These are phyloP conservation scores for Limnephilus rhombicus DNA, from an alignment of 2,888 invertebrate species.

Conservation along the genomic window DNA sequence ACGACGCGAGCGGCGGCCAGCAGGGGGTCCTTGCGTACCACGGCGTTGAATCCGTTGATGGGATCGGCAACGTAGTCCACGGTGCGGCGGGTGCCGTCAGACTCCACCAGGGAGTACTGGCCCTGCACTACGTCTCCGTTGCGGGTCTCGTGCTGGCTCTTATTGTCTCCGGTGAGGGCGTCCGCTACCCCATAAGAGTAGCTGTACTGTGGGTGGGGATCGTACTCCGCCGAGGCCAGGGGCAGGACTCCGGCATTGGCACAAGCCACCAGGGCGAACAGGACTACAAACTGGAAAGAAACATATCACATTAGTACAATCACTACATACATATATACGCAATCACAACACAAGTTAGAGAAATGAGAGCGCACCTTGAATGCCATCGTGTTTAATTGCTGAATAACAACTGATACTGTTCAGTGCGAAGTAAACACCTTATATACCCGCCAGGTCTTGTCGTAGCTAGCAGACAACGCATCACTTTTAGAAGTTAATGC, in stretches of 20 bases:
- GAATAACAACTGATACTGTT: slow-evolving; percentile 55
- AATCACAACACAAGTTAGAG: too few species aligned
- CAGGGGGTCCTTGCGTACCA: slow-evolving; percentile 72
- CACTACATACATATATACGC: background rate
- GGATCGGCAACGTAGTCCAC: slow-evolving; percentile 78
- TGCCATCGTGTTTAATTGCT: slow-evolving; percentile 60
- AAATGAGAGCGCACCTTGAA: slow-evolving; percentile 59
- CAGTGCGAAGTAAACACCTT: slow-evolving; percentile 6
- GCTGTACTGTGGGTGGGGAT: slow-evolving; percentile 72
- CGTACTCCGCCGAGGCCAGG: slow-evolving; percentile 68
- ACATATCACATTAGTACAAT: background rate
- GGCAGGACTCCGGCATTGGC: slow-evolving; percentile 72
- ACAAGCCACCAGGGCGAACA: slow-evolving; percentile 71
- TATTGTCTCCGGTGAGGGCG: slow-evolving; percentile 77
- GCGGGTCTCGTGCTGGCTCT: slow-evolving; percentile 77
- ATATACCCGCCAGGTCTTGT: slow-evolving; percentile 33
- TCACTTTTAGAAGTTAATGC: background rate
- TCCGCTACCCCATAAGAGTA: slow-evolving; percentile 78
- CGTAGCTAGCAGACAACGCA: background rate
- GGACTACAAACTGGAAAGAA: slow-evolving; percentile 72
- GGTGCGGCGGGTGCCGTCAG: slow-evolving; percentile 77
- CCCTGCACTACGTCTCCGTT: slow-evolving; percentile 75
- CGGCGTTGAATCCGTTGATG: slow-evolving; percentile 77
- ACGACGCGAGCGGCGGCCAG: slow-evolving; percentile 60
- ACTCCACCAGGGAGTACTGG: slow-evolving; percentile 77